These are phyloP conservation scores for Calyptomena viridis DNA, from an alignment of 2,113 vertebrate genomes.

Conservation along the genomic window DNA sequence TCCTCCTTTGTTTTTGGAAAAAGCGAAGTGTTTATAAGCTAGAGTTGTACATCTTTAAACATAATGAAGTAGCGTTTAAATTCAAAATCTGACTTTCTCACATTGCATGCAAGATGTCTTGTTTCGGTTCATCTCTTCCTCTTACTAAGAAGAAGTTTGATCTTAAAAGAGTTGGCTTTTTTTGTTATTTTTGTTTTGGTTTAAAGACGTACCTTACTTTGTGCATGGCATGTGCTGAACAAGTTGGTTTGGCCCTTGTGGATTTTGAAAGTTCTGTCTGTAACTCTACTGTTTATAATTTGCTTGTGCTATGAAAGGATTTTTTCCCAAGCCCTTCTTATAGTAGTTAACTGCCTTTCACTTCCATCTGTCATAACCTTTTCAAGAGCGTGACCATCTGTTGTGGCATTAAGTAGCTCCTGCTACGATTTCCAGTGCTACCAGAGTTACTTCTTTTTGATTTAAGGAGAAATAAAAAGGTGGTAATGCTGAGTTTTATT, in stretches of 20 bases:
- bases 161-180: neutral
- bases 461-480: neutral
- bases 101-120: neutral
- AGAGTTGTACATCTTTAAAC: neutral
- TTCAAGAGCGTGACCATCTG: neutral
- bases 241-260: neutral
- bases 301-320: neutral
- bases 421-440: neutral
- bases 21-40: neutral
- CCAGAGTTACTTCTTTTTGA: neutral
- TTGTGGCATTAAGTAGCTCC: neutral
- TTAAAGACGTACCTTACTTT: neutral
- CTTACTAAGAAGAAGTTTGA: neutral
- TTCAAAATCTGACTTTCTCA: neutral
- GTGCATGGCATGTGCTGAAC: neutral
- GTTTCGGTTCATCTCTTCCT: neutral
- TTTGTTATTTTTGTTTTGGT: neutral
- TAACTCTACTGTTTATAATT: neutral
- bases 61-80: neutral
- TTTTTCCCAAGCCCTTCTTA: neutral
- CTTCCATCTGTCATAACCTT: constrained; percentile 27
- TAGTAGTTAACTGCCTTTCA: neutral
- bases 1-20: neutral
- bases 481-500: neutral
- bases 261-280: neutral